Conservation (phyloP, 1,140 invertebrate genomes). For the Panagrolaimus sp. region DNA sequence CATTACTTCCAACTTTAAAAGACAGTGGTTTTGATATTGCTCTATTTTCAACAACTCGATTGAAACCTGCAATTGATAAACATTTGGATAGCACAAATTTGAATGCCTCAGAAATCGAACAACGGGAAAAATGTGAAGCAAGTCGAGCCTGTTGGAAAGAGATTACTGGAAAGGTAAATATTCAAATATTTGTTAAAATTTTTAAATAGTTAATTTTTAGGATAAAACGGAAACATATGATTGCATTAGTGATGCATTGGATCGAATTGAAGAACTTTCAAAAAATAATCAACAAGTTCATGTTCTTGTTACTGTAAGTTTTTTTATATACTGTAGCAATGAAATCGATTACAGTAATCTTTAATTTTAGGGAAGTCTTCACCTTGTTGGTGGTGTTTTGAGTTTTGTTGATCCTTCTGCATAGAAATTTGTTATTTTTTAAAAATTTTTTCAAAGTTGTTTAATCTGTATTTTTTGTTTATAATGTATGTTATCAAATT, state of each 20-base stretch:
- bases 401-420: conserved; percentile 28
- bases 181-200: conserved; percentile 2
- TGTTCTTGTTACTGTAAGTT: conserved; percentile 72
- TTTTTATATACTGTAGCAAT: no score
- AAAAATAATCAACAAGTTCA: conserved; percentile 61
- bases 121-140: conserved; percentile 23
- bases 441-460: neutral
- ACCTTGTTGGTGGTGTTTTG: conserved; percentile 74
- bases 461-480: neutral
- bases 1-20: conserved; percentile 64
- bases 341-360: no score
- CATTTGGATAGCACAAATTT: conserved; percentile 45
- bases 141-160: conserved; percentile 23
- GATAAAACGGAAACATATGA: conserved; percentile 29
- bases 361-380: conserved; percentile 68
- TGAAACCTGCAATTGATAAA: conserved; percentile 19
- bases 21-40: conserved; percentile 66
- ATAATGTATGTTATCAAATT: neutral
- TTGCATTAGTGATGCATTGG: conserved; percentile 45
- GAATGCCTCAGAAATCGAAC: conserved; percentile 24
- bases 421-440: neutral
- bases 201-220: conserved; percentile 7
- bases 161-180: conserved; percentile 27
- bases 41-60: conserved; percentile 70
- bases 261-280: conserved; percentile 38